Evolutionary conservation across 1,140 invertebrate genomes (phyloP).

Genomic region (Drosophila equinoxialis): DNA sequence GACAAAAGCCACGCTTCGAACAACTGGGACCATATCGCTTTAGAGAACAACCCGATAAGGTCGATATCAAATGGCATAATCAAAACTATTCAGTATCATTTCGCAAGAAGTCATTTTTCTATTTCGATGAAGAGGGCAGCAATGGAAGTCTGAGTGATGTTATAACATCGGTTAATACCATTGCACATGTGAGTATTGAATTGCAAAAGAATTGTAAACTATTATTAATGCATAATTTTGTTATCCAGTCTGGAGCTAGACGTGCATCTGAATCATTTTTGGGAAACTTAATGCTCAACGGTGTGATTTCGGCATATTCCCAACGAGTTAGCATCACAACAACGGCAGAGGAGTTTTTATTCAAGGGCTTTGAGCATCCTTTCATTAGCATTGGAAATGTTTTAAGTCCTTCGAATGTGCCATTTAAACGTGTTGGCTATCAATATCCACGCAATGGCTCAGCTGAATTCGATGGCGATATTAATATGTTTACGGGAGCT

Average conservation of each 20-base stretch:
- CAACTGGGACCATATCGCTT: constrained; percentile 91
- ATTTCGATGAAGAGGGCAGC: constrained; percentile 89
- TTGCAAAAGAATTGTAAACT: not conserved
- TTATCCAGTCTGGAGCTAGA: constrained; percentile 86
- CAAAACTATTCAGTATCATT: constrained; percentile 93
- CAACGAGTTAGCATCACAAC: constrained; percentile 85
- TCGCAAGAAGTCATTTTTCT: constrained; percentile 89
- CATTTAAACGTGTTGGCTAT: constrained; percentile 89
- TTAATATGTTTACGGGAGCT: constrained; percentile 89
- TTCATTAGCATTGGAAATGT: constrained; percentile 85
- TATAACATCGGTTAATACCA: constrained; percentile 91
- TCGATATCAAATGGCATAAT: constrained; percentile 88
- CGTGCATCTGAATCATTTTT: constrained; percentile 19
- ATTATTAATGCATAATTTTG: not conserved
- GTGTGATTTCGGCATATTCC: not conserved
- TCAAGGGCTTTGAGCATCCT: constrained; percentile 90
- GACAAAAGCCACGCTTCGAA: constrained; percentile 86
- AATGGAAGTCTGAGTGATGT: constrained; percentile 89
- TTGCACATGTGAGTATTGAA: constrained; percentile 87
- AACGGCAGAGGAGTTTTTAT: constrained; percentile 88
- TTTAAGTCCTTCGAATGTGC: constrained; percentile 81
- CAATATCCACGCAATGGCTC: constrained; percentile 92
- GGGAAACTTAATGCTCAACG: not conserved
- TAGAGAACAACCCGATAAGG: constrained; percentile 88
- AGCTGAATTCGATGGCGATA: constrained; percentile 87